phyloP scores from a whole-genome alignment of 2,113 vertebrate species.

The Gymnogyps californianus region DNA sequence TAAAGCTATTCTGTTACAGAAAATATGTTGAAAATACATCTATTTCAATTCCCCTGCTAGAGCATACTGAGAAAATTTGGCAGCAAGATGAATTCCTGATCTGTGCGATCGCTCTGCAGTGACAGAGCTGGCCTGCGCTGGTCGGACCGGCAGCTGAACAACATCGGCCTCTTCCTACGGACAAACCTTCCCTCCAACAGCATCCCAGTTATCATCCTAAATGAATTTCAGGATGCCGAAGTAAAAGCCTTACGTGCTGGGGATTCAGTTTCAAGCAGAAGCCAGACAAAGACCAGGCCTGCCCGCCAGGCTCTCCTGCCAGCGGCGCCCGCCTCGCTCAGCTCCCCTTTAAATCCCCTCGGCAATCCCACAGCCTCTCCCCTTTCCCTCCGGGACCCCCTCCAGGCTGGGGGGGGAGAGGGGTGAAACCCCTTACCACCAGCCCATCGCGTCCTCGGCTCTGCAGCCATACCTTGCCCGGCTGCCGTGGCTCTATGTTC shows the following conservation, averaged over 20 bases:
- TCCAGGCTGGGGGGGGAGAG: background rate
- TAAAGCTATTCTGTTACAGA: background rate
- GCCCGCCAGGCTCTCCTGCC: background rate
- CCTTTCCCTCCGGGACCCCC: background rate
- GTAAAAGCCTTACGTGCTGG: rapidly evolving
- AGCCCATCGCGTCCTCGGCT: no score
- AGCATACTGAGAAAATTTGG: background rate
- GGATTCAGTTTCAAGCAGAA: background rate
- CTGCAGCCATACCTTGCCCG: rapidly evolving
- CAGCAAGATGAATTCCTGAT: background rate
- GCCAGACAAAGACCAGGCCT: background rate
- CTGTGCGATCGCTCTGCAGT: rapidly evolving
- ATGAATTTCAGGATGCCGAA: background rate
- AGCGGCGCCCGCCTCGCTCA: rapidly evolving
- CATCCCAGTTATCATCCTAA: background rate
- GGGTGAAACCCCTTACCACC: background rate
- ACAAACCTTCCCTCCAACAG: background rate
- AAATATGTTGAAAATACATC: background rate
- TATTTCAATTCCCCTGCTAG: background rate
- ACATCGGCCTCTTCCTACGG: rapidly evolving
- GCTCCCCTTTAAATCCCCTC: background rate
- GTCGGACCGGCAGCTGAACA: background rate
- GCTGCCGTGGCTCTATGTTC: background rate
- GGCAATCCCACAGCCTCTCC: no score
- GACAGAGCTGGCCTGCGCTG: background rate